A percentile compares a stretch with the other conserved stretches of the same genome.
These are phyloP conservation scores for Apis florea DNA, from an alignment of 1,140 invertebrate genomes.

Conservation along the genomic window DNA sequence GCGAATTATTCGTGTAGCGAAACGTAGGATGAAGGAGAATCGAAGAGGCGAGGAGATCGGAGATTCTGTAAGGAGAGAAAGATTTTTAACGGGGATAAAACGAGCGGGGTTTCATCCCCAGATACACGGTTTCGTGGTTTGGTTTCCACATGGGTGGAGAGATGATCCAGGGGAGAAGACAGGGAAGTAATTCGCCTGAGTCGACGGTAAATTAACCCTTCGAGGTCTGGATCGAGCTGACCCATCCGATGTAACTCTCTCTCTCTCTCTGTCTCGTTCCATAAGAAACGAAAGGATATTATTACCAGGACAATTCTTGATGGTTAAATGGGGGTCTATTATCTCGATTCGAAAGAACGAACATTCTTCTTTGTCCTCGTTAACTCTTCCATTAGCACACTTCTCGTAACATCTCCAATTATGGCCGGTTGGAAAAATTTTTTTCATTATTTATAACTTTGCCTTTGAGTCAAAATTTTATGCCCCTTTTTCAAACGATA, in stretches of 20 bases:
- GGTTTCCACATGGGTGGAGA: constrained; percentile 16
- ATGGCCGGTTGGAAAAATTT: no score
- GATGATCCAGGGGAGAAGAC: background rate
- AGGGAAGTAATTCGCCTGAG: constrained; percentile 4
- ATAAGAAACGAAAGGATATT: background rate
- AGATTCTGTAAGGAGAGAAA: background rate
- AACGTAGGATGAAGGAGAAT: background rate
- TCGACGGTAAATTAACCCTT: constrained; percentile 10
- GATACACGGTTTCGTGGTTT: constrained; percentile 8
- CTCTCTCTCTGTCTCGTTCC: no score
- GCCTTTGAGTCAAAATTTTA: no score
- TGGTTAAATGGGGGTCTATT: background rate
- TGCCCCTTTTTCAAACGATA: no score
- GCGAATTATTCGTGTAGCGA: no score
- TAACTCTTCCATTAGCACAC: background rate
- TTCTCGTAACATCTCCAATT: no score
- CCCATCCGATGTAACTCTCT: background rate
- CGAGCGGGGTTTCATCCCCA: background rate
- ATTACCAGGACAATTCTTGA: background rate
- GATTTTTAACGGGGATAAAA: constrained; percentile 18
- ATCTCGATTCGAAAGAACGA: constrained; percentile 5
- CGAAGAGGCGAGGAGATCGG: background rate
- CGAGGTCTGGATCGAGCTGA: background rate
- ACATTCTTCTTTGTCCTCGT: background rate
- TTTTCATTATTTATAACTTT: no score